These are phyloP conservation scores for Cynoglossus semilaevis DNA, from an alignment of 2,113 vertebrate species.

Conservation along the genomic window DNA sequence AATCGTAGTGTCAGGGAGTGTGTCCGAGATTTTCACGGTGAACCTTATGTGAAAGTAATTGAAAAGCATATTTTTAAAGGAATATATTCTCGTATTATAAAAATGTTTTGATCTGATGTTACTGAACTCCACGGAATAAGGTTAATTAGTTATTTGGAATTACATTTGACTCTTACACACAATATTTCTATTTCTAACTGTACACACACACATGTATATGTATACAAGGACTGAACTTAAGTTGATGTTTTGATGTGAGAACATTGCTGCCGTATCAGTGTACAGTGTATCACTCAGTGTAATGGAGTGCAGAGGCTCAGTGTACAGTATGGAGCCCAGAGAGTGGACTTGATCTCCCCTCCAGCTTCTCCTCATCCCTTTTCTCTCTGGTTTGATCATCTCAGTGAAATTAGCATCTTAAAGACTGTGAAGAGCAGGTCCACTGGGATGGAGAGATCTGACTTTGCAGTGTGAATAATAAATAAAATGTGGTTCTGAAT, in stretches of 20 bases:
- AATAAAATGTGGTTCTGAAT: slow-evolving; percentile 28
- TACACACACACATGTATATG: too few species aligned
- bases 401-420: neutral
- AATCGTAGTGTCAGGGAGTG: slow-evolving; percentile 34
- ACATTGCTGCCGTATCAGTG: too few species aligned
- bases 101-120: slow-evolving; percentile 8
- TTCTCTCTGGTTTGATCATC: slow-evolving; percentile 9
- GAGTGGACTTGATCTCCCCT: slow-evolving; percentile 9
- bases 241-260: too few species aligned
- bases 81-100: too few species aligned
- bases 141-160: slow-evolving; percentile 60
- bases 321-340: neutral
- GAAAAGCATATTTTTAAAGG: slow-evolving; percentile 25
- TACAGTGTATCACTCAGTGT: too few species aligned
- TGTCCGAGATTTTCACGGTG: slow-evolving; percentile 50
- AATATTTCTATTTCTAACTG: too few species aligned
- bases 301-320: neutral
- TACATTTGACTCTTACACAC: too few species aligned
- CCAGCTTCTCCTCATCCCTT: slow-evolving; percentile 1
- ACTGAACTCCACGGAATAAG: slow-evolving; percentile 47
- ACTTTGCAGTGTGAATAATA: slow-evolving; percentile 26
- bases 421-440: slow-evolving; percentile 1
- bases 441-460: slow-evolving; percentile 19
- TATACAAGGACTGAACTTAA: too few species aligned
- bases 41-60: slow-evolving; percentile 15